A percentile compares a stretch with the other conserved stretches of the same genome.
Conservation (phyloP, 1,140 invertebrate genomes). For the Cydia strobilella region DNA sequence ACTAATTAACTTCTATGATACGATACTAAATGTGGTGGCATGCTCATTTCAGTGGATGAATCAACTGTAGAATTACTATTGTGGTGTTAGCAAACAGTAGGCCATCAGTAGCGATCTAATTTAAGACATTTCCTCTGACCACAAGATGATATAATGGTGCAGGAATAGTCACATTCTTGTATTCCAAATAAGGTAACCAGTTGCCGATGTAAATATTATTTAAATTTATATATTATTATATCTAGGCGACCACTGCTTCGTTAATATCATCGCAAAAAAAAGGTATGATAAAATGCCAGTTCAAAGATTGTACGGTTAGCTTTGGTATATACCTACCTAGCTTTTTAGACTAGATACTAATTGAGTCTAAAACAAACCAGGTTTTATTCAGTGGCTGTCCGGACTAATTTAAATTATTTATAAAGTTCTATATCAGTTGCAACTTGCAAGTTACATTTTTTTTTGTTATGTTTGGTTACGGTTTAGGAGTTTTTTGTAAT, state of each 20-base stretch:
- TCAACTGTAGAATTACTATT: not conserved
- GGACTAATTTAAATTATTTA: too few relatives aligned
- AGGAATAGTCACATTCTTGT: conserved; percentile 24
- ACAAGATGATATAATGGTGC: conserved; percentile 18
- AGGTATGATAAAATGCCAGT: too few relatives aligned
- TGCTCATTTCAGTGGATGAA: conserved; percentile 22
- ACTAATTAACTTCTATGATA: conserved; percentile 24
- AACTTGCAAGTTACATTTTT: too few relatives aligned
- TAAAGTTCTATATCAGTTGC: too few relatives aligned
- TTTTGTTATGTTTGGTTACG: too few relatives aligned
- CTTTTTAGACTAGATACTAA: too few relatives aligned
- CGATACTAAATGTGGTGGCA: conserved; percentile 11
- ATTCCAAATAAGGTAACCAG: conserved; percentile 1
- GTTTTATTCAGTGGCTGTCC: too few relatives aligned
- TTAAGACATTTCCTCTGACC: conserved; percentile 23
- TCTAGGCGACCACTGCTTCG: not conserved
- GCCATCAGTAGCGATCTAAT: conserved; percentile 9
- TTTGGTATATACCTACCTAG: too few relatives aligned
- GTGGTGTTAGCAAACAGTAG: conserved; percentile 15
- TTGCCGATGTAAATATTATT: conserved; percentile 1
- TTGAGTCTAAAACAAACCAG: too few relatives aligned
- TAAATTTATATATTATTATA: not conserved
- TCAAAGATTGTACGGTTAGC: too few relatives aligned
- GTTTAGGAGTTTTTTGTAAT: too few relatives aligned
- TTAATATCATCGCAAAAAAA: not conserved